Conservation (phyloP, 2,113 vertebrate species). For the Hypomesus transpacificus region DNA sequence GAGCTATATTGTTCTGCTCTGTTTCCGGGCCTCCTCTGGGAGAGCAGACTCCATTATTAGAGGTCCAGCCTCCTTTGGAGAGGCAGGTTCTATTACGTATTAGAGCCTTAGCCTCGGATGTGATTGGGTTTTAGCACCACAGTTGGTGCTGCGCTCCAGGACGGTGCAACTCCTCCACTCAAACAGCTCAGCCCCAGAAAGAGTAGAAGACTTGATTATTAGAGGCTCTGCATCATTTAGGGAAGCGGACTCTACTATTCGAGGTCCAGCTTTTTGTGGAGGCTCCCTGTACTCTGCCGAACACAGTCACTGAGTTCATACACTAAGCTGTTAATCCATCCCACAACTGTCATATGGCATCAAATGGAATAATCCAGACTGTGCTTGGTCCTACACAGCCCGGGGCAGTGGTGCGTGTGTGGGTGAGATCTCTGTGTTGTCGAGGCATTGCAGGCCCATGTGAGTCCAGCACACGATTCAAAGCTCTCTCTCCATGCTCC, state of each 20-base stretch:
- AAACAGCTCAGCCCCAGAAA: no score
- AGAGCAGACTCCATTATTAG: background rate
- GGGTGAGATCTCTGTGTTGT: no score
- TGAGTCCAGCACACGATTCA: no score
- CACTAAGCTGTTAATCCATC: background rate
- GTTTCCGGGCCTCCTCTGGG: no score
- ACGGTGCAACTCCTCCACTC: no score
- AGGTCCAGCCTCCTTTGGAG: background rate
- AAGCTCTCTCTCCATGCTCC: no score
- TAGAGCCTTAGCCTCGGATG: background rate
- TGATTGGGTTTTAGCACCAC: no score
- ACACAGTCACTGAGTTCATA: background rate
- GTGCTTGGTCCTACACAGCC: background rate
- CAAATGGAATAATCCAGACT: background rate
- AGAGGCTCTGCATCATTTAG: background rate
- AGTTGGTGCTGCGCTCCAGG: no score
- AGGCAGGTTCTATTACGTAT: background rate
- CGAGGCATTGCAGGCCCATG: no score
- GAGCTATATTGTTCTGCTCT: no score
- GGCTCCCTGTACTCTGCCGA: background rate
- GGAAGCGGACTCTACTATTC: background rate
- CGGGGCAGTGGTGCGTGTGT: background rate
- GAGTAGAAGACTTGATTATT: background rate
- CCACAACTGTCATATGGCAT: slow-evolving; percentile 5
- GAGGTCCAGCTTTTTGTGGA: background rate